These are phyloP conservation scores for Ochlodes sylvanus DNA, from an alignment of 2,888 invertebrate genomes.

Conservation along the genomic window DNA sequence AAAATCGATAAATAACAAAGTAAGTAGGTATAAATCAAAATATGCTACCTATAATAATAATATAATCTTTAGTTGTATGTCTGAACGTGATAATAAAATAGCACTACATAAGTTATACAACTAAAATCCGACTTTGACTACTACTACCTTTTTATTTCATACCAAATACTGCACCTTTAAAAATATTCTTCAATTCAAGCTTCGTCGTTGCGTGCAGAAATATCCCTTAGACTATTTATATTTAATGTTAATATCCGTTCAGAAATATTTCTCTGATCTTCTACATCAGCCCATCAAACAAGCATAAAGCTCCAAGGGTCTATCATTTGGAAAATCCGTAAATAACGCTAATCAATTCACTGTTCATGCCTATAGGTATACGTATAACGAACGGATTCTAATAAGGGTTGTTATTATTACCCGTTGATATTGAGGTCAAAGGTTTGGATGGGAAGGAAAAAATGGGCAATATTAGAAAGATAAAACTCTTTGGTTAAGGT, in stretches of 20 bases:
- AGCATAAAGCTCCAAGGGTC: conserved; percentile 33
- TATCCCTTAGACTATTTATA: no score
- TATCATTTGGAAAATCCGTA: conserved; percentile 34
- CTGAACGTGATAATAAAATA: no score
- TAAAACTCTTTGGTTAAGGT: neutral
- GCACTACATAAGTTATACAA: no score
- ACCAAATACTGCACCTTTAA: no score
- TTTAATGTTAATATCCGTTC: neutral
- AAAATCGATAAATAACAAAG: no score
- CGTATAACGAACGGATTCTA: conserved; percentile 36
- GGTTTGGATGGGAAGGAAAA: neutral
- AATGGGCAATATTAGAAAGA: conserved; percentile 7
- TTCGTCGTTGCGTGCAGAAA: no score
- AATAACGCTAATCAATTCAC: conserved; percentile 41
- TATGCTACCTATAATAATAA: no score
- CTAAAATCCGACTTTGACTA: no score
- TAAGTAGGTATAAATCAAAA: no score
- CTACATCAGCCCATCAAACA: conserved; percentile 5
- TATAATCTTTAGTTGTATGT: no score
- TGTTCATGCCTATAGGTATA: conserved; percentile 26
- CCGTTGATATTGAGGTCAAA: conserved; percentile 28
- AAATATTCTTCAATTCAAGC: no score
- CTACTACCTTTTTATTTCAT: no score
- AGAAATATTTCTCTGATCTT: neutral
- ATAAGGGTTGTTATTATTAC: conserved; percentile 34